Evolutionary conservation across 2,888 invertebrate genomes (phyloP).

Genomic region (Folsomia manolachei): DNA sequence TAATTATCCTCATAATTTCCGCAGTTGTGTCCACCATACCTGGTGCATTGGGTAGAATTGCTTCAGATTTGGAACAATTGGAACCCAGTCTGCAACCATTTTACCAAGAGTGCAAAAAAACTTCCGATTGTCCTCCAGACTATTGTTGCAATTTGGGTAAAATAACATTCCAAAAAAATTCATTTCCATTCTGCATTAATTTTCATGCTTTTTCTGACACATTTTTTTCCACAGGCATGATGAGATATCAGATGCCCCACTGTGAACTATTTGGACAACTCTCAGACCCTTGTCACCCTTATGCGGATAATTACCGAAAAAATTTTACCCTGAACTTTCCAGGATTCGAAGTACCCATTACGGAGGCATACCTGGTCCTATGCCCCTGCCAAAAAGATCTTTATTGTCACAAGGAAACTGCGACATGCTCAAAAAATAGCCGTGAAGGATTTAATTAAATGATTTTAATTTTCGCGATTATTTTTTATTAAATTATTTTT

Average conservation of each 20-base stretch:
- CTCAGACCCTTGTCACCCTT: conserved; percentile 38
- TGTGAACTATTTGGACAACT: conserved; percentile 28
- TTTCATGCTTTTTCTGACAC: too few relatives aligned
- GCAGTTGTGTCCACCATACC: too few relatives aligned
- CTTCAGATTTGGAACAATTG: too few relatives aligned
- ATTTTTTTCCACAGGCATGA: conserved; percentile 37
- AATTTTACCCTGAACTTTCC: conserved; percentile 40
- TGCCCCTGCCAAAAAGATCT: conserved; percentile 34
- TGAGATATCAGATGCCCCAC: conserved; percentile 30
- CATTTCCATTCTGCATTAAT: too few relatives aligned
- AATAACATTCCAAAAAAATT: background rate
- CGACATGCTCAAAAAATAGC: conserved; percentile 8
- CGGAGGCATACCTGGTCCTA: conserved; percentile 27
- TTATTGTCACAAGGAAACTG: conserved; percentile 14
- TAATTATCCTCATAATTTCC: too few relatives aligned
- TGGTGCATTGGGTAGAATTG: too few relatives aligned
- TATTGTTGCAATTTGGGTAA: conserved; percentile 40
- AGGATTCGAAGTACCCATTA: conserved; percentile 11
- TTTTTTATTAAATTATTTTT: conserved; percentile 1
- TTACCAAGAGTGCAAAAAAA: conserved; percentile 24
- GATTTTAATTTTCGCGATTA: background rate
- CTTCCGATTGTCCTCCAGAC: conserved; percentile 30
- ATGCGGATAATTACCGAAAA: conserved; percentile 9
- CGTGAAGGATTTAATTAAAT: background rate
- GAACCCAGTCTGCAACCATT: too few relatives aligned